These are phyloP conservation scores for Hyperopisus bebe DNA, from an alignment of 2,113 vertebrate species.

Conservation along the genomic window DNA sequence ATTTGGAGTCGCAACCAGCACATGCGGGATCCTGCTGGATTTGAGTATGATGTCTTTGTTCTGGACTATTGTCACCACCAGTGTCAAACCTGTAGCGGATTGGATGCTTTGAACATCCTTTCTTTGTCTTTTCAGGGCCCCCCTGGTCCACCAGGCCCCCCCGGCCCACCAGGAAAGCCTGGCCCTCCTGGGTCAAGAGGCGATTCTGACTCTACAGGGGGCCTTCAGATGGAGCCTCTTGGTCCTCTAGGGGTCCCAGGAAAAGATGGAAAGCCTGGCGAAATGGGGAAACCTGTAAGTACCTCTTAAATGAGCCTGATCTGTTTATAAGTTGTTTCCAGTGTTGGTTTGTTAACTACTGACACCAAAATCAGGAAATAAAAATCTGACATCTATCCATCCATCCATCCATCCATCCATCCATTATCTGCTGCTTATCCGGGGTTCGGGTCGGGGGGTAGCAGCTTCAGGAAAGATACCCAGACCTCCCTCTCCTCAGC, in stretches of 20 bases:
- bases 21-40: neutral
- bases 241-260: conserved; percentile 67
- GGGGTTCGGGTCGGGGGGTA: too few relatives aligned
- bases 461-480: too few relatives aligned
- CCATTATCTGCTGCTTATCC: too few relatives aligned
- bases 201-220: conserved; percentile 41
- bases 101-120: neutral
- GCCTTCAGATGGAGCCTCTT: conserved; percentile 28
- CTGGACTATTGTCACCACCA: neutral
- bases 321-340: neutral
- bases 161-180: conserved; percentile 60
- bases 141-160: conserved; percentile 64
- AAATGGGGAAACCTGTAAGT: conserved; percentile 71
- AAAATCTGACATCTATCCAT: neutral
- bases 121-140: conserved; percentile 44
- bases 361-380: neutral
- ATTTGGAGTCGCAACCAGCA: neutral
- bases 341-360: neutral
- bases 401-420: too few relatives aligned
- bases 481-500: too few relatives aligned
- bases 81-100: neutral
- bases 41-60: neutral
- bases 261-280: conserved; percentile 61
- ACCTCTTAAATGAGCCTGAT: neutral
- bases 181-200: conserved; percentile 64